phyloP scores from a whole-genome alignment of 1,140 invertebrate species.

The Globodera rostochiensis region DNA sequence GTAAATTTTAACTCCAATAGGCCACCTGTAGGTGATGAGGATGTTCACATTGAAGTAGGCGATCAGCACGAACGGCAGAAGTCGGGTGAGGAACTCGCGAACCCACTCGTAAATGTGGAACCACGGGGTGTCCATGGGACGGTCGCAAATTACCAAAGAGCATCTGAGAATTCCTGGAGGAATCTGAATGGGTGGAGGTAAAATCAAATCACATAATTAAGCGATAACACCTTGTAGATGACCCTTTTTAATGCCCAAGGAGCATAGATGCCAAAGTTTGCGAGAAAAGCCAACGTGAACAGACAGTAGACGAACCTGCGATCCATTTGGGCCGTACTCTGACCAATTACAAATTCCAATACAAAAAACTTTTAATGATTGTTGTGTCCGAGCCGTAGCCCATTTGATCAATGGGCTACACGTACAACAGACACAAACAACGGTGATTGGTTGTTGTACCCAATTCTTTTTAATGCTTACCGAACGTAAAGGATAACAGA shows the following conservation, averaged over 20 bases:
- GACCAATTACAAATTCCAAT: background rate
- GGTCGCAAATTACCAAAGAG: conserved; percentile 56
- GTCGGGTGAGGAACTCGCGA: conserved; percentile 60
- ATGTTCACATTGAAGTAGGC: conserved; percentile 63
- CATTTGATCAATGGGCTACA: background rate
- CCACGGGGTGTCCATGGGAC: conserved; percentile 50
- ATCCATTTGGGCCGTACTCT: conserved; percentile 27
- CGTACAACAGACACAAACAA: background rate
- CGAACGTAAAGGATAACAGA: conserved; percentile 53
- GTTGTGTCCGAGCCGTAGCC: too few relatives aligned
- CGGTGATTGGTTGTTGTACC: background rate
- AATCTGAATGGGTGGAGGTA: conserved; percentile 18
- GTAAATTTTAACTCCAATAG: background rate
- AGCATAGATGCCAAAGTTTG: conserved; percentile 63
- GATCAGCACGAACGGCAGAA: conserved; percentile 62
- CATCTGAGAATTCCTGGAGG: conserved; percentile 50
- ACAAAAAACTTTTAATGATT: too few relatives aligned
- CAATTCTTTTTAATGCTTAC: conserved; percentile 31
- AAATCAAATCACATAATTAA: background rate
- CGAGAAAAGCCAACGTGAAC: conserved; percentile 57
- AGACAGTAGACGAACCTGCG: conserved; percentile 41
- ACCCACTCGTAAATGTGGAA: conserved; percentile 60
- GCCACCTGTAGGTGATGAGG: conserved; percentile 56
- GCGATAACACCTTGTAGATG: conserved; percentile 49
- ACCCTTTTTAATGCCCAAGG: conserved; percentile 63